These are phyloP conservation scores for Entomyzon cyanotis DNA, from an alignment of 2,113 vertebrate species.

Conservation along the genomic window DNA sequence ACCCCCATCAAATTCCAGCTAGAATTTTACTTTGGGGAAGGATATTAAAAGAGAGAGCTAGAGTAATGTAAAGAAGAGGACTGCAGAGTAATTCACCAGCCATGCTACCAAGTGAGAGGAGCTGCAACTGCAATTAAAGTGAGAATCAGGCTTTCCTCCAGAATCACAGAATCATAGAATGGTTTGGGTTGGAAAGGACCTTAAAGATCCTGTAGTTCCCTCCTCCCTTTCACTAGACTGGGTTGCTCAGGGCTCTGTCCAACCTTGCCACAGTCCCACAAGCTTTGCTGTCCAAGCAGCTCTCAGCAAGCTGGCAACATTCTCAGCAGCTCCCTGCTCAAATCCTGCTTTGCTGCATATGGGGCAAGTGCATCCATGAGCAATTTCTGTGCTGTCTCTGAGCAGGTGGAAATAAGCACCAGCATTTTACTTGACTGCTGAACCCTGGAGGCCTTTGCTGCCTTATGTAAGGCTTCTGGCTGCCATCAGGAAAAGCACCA, in stretches of 20 bases:
- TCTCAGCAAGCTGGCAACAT: neutral
- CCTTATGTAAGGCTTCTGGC: neutral
- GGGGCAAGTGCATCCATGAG: neutral
- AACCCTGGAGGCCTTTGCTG: neutral
- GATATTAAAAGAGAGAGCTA: neutral
- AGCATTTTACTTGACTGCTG: neutral
- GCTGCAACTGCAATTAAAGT: neutral
- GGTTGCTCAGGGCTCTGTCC: too few species aligned
- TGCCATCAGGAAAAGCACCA: neutral
- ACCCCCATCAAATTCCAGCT: neutral
- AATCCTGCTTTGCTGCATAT: neutral
- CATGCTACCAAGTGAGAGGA: neutral
- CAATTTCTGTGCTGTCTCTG: neutral
- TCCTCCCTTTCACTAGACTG: neutral
- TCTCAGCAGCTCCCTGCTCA: neutral
- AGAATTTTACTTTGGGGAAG: neutral
- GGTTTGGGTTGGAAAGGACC: neutral
- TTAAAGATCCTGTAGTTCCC: neutral
- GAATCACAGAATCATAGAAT: neutral
- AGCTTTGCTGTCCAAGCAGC: neutral
- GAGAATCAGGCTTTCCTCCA: neutral
- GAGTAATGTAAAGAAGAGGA: neutral
- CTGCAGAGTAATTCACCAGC: neutral
- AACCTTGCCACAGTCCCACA: accelerated
- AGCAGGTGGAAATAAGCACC: neutral